Evolutionary conservation across 2,888 invertebrate genomes (phyloP).

Genomic region (Papilio elwesi): DNA sequence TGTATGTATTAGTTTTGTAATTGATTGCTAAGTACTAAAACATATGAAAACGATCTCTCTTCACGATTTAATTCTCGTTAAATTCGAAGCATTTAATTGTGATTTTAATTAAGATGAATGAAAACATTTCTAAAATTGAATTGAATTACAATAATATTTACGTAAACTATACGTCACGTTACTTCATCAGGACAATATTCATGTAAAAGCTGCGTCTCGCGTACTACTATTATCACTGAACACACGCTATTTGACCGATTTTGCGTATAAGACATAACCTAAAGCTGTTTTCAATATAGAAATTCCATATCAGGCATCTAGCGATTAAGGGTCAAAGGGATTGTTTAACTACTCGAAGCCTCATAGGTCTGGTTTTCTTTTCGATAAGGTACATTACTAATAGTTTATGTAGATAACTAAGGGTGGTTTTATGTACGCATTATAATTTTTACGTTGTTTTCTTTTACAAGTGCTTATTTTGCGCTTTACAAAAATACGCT

Average conservation of each 20-base stretch:
- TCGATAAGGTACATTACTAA: slow-evolving; percentile 32
- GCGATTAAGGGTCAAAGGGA: slow-evolving; percentile 32
- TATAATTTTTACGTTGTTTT: too few species aligned
- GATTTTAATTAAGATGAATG: too few species aligned
- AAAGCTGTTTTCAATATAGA: slow-evolving; percentile 8
- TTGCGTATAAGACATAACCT: neutral
- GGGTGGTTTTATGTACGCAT: neutral
- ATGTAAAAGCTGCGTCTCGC: too few species aligned
- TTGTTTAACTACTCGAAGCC: slow-evolving; percentile 23
- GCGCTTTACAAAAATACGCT: too few species aligned
- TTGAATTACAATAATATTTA: too few species aligned
- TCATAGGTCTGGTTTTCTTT: slow-evolving; percentile 30
- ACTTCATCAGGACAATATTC: too few species aligned
- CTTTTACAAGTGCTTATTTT: too few species aligned
- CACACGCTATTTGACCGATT: neutral
- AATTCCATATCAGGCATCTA: slow-evolving; percentile 30
- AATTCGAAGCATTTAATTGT: too few species aligned
- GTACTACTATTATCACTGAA: neutral
- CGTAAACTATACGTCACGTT: too few species aligned
- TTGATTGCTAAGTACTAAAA: slow-evolving; percentile 19
- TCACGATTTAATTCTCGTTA: neutral
- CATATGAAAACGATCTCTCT: neutral
- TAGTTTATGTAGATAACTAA: neutral
- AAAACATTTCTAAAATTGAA: too few species aligned
- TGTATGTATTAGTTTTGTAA: slow-evolving; percentile 15